Percentiles rank a stretch among this genome's conserved stretches.
These are phyloP conservation scores for Lamellibrachia luymesi DNA, from an alignment of 1,140 invertebrate genomes.

Conservation along the genomic window DNA sequence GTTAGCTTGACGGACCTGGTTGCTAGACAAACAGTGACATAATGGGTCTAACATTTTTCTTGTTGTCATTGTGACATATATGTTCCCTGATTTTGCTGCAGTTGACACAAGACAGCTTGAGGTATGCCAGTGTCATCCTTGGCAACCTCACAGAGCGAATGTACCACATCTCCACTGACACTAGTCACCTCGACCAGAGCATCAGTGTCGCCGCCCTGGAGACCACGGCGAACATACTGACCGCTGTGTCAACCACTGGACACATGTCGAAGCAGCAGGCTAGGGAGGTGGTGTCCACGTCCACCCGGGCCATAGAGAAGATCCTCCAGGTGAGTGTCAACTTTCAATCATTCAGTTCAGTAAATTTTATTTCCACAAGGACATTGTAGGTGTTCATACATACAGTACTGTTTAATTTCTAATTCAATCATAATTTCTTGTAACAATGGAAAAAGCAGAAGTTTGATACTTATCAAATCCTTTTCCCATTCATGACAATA, in stretches of 20 bases:
- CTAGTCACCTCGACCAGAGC: neutral
- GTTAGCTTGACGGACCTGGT: too few species aligned
- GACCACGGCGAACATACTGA: neutral
- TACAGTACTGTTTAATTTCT: too few species aligned
- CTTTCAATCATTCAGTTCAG: neutral
- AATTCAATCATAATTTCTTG: too few species aligned
- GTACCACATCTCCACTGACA: neutral
- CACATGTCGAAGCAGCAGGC: neutral
- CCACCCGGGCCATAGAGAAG: neutral
- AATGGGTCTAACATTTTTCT: too few species aligned
- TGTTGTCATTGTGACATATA: too few species aligned
- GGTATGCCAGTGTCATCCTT: neutral
- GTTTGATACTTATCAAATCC: too few species aligned
- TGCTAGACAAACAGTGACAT: too few species aligned
- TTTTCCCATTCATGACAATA: too few species aligned
- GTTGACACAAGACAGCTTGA: neutral
- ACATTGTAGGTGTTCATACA: too few species aligned
- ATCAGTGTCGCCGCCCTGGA: neutral
- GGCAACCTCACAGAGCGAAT: conserved; percentile 5
- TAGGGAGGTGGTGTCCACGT: neutral
- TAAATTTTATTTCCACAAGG: neutral
- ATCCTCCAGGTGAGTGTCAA: neutral
- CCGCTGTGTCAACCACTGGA: neutral
- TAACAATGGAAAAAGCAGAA: too few species aligned
- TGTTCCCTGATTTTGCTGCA: neutral